phyloP scores from a whole-genome alignment of 2,888 invertebrate species.

The Thymelicus sylvestris region DNA sequence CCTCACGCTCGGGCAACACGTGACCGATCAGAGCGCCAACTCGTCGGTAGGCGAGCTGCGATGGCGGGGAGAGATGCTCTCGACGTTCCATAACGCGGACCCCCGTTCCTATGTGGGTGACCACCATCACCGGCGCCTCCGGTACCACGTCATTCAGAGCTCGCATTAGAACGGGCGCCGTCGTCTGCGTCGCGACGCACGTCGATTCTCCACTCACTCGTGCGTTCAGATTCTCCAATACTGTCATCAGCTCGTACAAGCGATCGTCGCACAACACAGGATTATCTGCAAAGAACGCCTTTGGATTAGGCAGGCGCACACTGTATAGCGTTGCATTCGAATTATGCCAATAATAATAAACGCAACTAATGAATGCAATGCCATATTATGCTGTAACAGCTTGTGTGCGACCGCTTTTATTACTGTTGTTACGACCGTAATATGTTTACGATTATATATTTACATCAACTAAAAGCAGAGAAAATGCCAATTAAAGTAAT shows the following conservation, averaged over 20 bases:
- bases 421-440: neutral
- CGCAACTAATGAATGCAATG: constrained; percentile 15
- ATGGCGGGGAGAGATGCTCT: constrained; percentile 49
- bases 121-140: constrained; percentile 62
- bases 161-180: constrained; percentile 65
- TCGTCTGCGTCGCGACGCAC: constrained; percentile 71
- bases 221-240: constrained; percentile 89
- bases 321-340: constrained; percentile 1
- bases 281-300: constrained; percentile 86
- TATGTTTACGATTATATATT: neutral
- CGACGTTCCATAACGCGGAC: constrained; percentile 50
- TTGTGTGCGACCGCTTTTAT: constrained; percentile 12
- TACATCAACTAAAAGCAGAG: constrained; percentile 2
- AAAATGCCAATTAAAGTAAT: constrained; percentile 25
- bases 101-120: constrained; percentile 58
- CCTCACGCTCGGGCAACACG: constrained; percentile 68
- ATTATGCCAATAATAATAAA: neutral
- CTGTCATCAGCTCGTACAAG: constrained; percentile 88
- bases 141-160: constrained; percentile 71
- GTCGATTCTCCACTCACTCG: constrained; percentile 88
- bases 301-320: constrained; percentile 22
- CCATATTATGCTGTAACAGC: constrained; percentile 2
- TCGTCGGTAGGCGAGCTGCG: constrained; percentile 64
- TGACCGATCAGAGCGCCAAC: constrained; percentile 73
- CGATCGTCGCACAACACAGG: constrained; percentile 91